A percentile compares a stretch with the other conserved stretches of the same genome.
phyloP scores from a whole-genome alignment of 2,888 invertebrate genomes.

The Heteromurus nitidus region DNA sequence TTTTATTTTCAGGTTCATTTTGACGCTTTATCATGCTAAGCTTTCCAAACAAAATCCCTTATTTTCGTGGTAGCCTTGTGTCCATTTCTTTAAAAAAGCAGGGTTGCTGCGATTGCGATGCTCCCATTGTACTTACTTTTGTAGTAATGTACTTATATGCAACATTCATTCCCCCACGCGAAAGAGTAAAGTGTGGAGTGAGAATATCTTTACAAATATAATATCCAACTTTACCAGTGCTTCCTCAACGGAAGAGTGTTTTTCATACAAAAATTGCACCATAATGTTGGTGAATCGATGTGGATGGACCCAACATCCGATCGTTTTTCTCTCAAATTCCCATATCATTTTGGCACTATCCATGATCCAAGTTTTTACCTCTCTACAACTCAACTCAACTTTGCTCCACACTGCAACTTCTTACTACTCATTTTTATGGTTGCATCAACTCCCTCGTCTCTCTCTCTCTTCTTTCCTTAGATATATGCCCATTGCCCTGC shows the following conservation, averaged over 20 bases:
- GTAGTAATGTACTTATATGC: no score
- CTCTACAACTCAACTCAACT: slow-evolving; percentile 13
- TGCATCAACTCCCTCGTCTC: slow-evolving; percentile 41
- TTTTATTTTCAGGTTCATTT: slow-evolving; percentile 20
- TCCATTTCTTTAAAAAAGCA: neutral
- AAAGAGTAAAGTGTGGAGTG: no score
- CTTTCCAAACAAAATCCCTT: neutral
- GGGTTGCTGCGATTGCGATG: neutral
- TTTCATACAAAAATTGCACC: slow-evolving; percentile 71
- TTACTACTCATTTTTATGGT: slow-evolving; percentile 35
- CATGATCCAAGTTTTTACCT: slow-evolving; percentile 37
- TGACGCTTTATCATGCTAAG: slow-evolving; percentile 12
- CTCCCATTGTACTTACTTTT: no score
- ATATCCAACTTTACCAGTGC: neutral
- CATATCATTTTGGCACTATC: slow-evolving; percentile 46
- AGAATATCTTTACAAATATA: no score
- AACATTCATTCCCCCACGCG: no score
- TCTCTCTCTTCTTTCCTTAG: slow-evolving; percentile 33
- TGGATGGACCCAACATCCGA: slow-evolving; percentile 68
- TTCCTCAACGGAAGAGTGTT: slow-evolving; percentile 61
- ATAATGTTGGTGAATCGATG: slow-evolving; percentile 61
- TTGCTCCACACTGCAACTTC: neutral
- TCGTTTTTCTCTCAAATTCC: slow-evolving; percentile 56
- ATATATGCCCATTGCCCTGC: slow-evolving; percentile 28
- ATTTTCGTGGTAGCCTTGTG: neutral